phyloP scores from a whole-genome alignment of 2,888 invertebrate genomes.

The Drosophila aldrichi region DNA sequence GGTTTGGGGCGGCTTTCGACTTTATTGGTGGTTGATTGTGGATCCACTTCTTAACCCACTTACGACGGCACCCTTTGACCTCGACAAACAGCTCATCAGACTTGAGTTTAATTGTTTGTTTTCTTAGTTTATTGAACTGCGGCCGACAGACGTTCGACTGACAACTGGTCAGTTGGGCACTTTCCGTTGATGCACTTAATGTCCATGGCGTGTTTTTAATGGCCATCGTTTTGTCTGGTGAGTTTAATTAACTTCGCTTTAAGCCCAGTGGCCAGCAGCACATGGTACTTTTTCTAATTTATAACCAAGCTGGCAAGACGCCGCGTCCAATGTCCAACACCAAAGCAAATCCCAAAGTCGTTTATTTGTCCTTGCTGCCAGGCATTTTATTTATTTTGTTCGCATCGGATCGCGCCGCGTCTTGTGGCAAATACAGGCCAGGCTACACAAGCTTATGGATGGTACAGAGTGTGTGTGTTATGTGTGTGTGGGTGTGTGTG shows the following conservation, averaged over 20 bases:
- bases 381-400: constrained; percentile 64
- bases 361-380: constrained; percentile 59
- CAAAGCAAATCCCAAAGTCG: constrained; percentile 66
- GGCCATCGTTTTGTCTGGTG: constrained; percentile 53
- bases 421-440: constrained; percentile 28
- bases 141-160: constrained; percentile 27
- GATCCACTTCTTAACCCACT: background rate
- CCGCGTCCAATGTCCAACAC: constrained; percentile 22
- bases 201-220: constrained; percentile 73
- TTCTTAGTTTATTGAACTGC: constrained; percentile 71
- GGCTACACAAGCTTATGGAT: background rate
- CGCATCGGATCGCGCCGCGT: constrained; percentile 41
- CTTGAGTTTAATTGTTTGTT: constrained; percentile 68
- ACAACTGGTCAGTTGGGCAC: constrained; percentile 36
- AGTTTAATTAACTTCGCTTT: constrained; percentile 72
- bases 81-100: constrained; percentile 44
- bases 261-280: constrained; percentile 56
- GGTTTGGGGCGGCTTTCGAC: constrained; percentile 25
- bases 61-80: constrained; percentile 45
- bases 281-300: constrained; percentile 57
- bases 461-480: background rate
- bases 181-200: constrained; percentile 68
- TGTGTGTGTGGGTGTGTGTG: background rate
- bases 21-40: constrained; percentile 39
- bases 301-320: constrained; percentile 53